These are phyloP conservation scores for Varanus komodoensis DNA, from an alignment of 2,113 vertebrate genomes.

Conservation along the genomic window DNA sequence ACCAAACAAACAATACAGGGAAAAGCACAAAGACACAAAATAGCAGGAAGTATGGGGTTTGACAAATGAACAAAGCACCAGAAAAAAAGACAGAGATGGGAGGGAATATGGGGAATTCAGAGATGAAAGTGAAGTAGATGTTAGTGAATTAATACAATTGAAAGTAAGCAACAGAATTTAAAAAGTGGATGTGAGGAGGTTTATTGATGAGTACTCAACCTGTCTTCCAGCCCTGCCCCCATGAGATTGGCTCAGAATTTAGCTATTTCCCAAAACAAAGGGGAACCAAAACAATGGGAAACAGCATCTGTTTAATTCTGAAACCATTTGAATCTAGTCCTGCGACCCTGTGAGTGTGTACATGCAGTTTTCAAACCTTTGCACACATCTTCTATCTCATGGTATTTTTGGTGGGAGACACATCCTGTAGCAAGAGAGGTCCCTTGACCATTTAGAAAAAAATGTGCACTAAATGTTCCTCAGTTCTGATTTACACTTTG, in stretches of 20 bases:
- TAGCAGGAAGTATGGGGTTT: neutral
- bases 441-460: neutral
- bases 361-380: neutral
- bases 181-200: neutral
- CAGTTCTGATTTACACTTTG: neutral
- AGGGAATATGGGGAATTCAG: neutral
- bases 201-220: neutral
- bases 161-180: neutral
- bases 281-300: neutral
- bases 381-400: neutral
- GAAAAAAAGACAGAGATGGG: neutral
- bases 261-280: too few relatives aligned
- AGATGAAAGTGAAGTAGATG: neutral
- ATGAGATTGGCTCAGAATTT: too few relatives aligned
- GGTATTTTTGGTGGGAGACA: neutral
- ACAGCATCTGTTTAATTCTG: neutral
- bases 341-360: neutral
- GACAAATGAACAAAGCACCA: neutral
- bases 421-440: neutral
- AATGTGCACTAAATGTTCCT: neutral
- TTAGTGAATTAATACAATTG: neutral
- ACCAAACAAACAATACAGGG: neutral
- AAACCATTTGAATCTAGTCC: neutral
- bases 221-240: too few relatives aligned
- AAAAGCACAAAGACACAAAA: neutral